A percentile compares a stretch with the other conserved stretches of the same genome.
phyloP scores from a whole-genome alignment of 2,113 vertebrate species.

The Paradisaea rubra region DNA sequence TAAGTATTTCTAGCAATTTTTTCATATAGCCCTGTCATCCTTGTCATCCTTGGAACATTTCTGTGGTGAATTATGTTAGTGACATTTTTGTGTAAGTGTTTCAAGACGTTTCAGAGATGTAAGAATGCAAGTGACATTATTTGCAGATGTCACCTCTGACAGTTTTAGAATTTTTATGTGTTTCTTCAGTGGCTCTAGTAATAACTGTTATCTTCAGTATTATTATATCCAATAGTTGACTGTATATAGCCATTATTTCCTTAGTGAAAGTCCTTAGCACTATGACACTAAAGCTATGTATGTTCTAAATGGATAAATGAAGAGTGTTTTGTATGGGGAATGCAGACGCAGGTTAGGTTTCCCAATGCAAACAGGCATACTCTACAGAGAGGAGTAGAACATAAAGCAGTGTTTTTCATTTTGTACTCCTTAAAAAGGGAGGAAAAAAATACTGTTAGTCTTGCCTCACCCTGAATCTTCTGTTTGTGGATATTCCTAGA shows the following conservation, averaged over 20 bases:
- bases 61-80: background rate
- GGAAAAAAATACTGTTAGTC: background rate
- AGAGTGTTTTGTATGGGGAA: background rate
- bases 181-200: constrained; percentile 4
- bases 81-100: background rate
- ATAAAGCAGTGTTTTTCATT: background rate
- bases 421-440: background rate
- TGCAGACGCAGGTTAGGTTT: background rate
- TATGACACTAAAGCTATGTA: background rate
- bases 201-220: background rate
- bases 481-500: background rate
- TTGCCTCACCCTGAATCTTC: background rate
- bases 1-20: background rate
- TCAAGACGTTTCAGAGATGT: background rate
- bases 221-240: background rate
- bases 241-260: background rate
- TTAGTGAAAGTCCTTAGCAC: background rate
- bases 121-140: background rate
- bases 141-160: background rate
- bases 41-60: background rate
- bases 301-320: background rate
- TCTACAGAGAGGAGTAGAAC: background rate
- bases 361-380: background rate
- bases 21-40: background rate
- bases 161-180: background rate